Conservation (phyloP, 2,797 vertebrate species). For the Phalloptychus januarius region DNA sequence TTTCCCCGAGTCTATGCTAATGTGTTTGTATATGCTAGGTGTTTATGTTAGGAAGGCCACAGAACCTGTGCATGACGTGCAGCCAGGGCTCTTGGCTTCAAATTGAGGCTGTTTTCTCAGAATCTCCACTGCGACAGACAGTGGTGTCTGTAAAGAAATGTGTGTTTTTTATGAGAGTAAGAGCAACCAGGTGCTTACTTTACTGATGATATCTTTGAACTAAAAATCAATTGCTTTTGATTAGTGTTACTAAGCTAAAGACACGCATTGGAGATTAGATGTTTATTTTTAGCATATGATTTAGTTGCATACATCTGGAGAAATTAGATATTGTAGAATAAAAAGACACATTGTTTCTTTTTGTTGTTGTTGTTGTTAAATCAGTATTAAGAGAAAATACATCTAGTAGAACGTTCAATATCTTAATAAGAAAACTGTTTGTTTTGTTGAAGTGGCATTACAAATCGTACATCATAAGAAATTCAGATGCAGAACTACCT, state of each 20-base stretch:
- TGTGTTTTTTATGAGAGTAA: neutral
- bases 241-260: neutral
- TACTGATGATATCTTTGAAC: neutral
- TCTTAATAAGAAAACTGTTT: too few relatives aligned
- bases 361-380: too few relatives aligned
- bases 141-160: neutral
- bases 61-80: conserved; percentile 32
- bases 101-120: conserved; percentile 29
- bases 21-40: conserved; percentile 23
- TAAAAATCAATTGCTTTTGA: neutral
- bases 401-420: too few relatives aligned
- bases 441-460: too few relatives aligned
- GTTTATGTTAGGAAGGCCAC: conserved; percentile 24
- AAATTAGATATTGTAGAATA: too few relatives aligned
- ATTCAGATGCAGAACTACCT: too few relatives aligned
- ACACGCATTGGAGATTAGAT: neutral
- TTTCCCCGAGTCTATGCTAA: conserved; percentile 26
- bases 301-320: neutral
- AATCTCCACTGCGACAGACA: conserved; percentile 1
- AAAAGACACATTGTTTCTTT: neutral
- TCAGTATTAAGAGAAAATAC: too few relatives aligned
- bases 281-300: neutral
- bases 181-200: neutral
- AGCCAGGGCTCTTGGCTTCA: conserved; percentile 9
- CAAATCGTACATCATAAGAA: too few relatives aligned